These are phyloP conservation scores for Podarcis siculus DNA, from an alignment of 2,797 vertebrate species.

Conservation along the genomic window DNA sequence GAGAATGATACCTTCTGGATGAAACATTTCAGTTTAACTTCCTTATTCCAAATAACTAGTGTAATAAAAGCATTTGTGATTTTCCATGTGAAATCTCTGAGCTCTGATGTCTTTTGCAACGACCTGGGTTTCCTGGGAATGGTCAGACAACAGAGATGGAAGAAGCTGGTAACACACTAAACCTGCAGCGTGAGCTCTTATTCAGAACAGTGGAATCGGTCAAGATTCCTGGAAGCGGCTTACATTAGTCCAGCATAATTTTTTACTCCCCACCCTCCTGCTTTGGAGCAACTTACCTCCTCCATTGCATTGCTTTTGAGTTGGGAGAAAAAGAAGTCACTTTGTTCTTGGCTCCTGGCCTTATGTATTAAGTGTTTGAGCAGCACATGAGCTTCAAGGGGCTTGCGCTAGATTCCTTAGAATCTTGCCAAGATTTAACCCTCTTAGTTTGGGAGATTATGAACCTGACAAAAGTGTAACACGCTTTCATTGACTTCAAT, in stretches of 20 bases:
- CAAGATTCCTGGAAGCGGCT: background rate
- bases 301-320: background rate
- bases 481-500: background rate
- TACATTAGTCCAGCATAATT: background rate
- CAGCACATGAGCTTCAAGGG: background rate
- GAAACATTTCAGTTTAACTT: slow-evolving; percentile 22
- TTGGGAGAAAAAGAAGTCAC: background rate
- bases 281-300: background rate
- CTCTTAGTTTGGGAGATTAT: background rate
- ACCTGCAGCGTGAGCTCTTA: background rate
- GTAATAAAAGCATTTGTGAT: background rate
- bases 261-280: background rate
- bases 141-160: no score
- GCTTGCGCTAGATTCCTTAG: background rate
- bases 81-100: background rate
- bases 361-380: background rate
- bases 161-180: background rate
- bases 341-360: background rate
- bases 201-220: background rate
- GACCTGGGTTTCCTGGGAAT: background rate
- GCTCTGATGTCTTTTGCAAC: background rate
- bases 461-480: background rate
- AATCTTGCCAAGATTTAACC: background rate
- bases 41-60: background rate
- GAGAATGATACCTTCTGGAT: slow-evolving; percentile 10